A percentile compares a stretch with the other conserved stretches of the same genome.
Evolutionary conservation across 2,888 invertebrate genomes (phyloP).

Genomic region (Harpalus rubripes): DNA sequence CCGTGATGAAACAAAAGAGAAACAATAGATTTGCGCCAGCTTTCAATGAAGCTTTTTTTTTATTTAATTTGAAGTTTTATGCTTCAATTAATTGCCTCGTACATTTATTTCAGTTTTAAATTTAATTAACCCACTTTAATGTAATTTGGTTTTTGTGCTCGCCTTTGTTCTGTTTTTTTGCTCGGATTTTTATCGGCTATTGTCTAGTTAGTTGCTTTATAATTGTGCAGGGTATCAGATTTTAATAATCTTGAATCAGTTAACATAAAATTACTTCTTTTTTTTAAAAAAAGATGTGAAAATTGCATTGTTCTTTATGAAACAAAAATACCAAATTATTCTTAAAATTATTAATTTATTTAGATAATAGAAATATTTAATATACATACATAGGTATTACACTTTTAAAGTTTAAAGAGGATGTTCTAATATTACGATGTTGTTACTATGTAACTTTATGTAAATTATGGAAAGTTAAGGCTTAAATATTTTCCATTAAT

Average conservation of each 20-base stretch:
- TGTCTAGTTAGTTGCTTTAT: not conserved
- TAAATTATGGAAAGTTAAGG: no score
- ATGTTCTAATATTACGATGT: no score
- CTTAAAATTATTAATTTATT: no score
- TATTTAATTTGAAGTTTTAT: slow-evolving; percentile 47
- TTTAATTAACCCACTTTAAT: slow-evolving; percentile 29
- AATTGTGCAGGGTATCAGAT: not conserved
- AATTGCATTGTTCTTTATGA: not conserved
- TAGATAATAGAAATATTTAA: no score
- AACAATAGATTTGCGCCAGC: slow-evolving; percentile 30
- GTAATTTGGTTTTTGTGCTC: slow-evolving; percentile 26
- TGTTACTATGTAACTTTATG: no score
- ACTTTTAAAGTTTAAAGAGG: no score
- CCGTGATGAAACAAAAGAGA: slow-evolving; percentile 40
- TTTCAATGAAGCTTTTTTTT: slow-evolving; percentile 35
- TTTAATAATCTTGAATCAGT: not conserved
- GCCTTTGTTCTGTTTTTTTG: slow-evolving; percentile 23
- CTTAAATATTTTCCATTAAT: no score
- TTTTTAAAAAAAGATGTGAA: not conserved
- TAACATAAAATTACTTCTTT: not conserved
- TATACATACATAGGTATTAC: no score
- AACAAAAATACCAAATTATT: not conserved
- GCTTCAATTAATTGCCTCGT: slow-evolving; percentile 28
- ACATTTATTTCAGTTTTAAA: slow-evolving; percentile 40
- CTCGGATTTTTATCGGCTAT: not conserved